phyloP scores from a whole-genome alignment of 2,888 invertebrate species.

The Aspidapion aeneum region DNA sequence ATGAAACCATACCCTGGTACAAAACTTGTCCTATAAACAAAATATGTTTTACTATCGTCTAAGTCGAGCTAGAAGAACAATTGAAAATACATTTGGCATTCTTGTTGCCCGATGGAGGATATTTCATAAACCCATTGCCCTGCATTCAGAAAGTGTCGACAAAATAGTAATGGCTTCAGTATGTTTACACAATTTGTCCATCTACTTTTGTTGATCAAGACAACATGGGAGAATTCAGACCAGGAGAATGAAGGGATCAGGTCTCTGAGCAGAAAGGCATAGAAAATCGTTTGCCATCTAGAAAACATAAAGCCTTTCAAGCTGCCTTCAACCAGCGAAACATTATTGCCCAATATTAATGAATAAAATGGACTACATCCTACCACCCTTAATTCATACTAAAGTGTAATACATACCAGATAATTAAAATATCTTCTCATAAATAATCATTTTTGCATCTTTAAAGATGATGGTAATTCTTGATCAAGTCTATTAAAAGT shows the following conservation, averaged over 20 bases:
- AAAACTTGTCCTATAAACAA: constrained; percentile 12
- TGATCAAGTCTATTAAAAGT: neutral
- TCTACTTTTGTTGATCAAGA: neutral
- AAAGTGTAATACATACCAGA: neutral
- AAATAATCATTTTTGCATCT: neutral
- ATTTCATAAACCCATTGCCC: constrained; percentile 3
- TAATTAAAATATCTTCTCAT: neutral
- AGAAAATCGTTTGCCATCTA: neutral
- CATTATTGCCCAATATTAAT: too few species aligned
- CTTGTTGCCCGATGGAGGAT: constrained; percentile 20
- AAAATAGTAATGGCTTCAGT: neutral
- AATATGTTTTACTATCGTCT: constrained; percentile 24
- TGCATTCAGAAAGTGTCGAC: neutral
- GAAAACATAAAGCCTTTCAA: too few species aligned
- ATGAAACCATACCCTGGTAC: constrained; percentile 26
- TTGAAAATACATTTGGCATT: constrained; percentile 28
- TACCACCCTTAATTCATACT: too few species aligned
- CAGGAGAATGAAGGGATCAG: neutral
- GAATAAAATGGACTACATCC: too few species aligned
- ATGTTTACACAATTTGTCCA: neutral
- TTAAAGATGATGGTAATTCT: neutral
- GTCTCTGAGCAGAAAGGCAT: neutral
- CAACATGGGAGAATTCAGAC: neutral
- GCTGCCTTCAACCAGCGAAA: too few species aligned
- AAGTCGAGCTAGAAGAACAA: constrained; percentile 19